These are phyloP conservation scores for Ibidorhyncha struthersii DNA, from an alignment of 2,113 vertebrate genomes.

Conservation along the genomic window DNA sequence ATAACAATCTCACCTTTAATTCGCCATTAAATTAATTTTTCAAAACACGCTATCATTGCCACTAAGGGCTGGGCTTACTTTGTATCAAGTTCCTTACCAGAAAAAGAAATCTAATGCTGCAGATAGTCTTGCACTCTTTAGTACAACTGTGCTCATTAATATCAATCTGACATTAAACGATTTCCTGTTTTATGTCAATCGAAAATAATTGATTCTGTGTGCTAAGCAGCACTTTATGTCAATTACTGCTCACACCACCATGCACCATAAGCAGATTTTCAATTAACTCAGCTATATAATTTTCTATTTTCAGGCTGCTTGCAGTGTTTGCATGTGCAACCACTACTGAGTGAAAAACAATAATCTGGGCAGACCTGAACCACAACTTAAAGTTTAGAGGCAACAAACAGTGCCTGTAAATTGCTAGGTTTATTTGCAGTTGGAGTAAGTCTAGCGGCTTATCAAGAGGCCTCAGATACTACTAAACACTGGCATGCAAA, in stretches of 20 bases:
- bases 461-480: neutral
- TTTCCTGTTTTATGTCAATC: constrained; percentile 66
- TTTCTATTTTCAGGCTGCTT: constrained; percentile 55
- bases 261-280: constrained; percentile 65
- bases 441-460: neutral
- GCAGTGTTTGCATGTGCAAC: constrained; percentile 30
- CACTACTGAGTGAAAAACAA: constrained; percentile 42
- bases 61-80: neutral
- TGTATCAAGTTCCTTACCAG: constrained; percentile 41
- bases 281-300: constrained; percentile 62
- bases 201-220: constrained; percentile 68
- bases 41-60: neutral
- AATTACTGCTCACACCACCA: constrained; percentile 51
- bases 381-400: constrained; percentile 10
- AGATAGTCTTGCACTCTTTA: constrained; percentile 26
- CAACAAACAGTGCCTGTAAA: constrained; percentile 2
- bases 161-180: constrained; percentile 65
- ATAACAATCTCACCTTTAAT: neutral
- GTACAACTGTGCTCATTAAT: constrained; percentile 62
- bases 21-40: neutral
- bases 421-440: constrained; percentile 9
- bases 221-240: constrained; percentile 67
- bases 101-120: constrained; percentile 46
- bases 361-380: constrained; percentile 6
- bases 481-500: neutral